Conservation (phyloP, 2,113 vertebrate species). For the Ascaphus truei region DNA sequence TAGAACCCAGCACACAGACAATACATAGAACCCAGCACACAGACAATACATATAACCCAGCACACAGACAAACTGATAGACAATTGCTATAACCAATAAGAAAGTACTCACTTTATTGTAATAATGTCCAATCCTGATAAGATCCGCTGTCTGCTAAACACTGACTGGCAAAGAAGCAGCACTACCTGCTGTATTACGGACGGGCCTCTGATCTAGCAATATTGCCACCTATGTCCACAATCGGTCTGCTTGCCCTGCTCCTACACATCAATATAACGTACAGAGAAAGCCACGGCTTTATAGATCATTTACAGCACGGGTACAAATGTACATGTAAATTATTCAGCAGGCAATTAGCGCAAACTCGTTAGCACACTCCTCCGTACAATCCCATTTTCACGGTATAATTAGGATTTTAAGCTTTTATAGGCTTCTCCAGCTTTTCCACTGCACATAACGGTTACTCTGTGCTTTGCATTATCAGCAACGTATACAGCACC, state of each 20-base stretch:
- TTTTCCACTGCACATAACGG: not conserved
- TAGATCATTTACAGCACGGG: constrained; percentile 34
- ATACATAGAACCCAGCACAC: too few species aligned
- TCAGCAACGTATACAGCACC: too few species aligned
- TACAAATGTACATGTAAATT: constrained; percentile 31
- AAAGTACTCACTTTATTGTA: too few species aligned
- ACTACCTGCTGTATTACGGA: not conserved
- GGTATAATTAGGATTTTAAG: constrained; percentile 20
- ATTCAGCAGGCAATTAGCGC: constrained; percentile 32
- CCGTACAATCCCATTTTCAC: constrained; percentile 7
- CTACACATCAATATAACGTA: constrained; percentile 5
- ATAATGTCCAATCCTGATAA: too few species aligned
- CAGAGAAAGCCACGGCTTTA: constrained; percentile 13
- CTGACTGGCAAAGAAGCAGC: not conserved
- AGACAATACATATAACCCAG: too few species aligned
- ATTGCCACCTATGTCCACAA: constrained; percentile 30
- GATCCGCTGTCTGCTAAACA: not conserved
- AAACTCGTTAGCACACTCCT: constrained; percentile 24
- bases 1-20: too few species aligned
- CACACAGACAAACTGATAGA: too few species aligned
- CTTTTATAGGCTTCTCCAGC: constrained; percentile 1
- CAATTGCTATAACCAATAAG: too few species aligned
- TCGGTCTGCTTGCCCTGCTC: constrained; percentile 4
- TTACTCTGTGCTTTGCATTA: not conserved
- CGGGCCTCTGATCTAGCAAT: constrained; percentile 9